Conservation (phyloP, 2,888 invertebrate genomes). For the Tetragonisca angustula region DNA sequence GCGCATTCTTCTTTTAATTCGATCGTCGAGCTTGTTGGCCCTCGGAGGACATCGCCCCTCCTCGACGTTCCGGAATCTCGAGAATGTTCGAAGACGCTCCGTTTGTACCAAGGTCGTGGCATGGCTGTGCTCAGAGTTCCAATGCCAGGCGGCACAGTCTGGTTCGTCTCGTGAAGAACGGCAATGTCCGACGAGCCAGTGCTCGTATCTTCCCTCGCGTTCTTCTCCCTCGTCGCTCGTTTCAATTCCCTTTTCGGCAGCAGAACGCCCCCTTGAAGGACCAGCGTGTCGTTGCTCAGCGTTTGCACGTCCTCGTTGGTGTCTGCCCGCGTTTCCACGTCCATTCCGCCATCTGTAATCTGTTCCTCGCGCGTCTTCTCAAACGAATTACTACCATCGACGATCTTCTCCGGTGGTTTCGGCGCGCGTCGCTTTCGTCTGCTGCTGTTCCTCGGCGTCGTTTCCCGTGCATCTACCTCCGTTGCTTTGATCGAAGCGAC, state of each 20-base stretch:
- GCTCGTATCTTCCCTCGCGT: conserved; percentile 28
- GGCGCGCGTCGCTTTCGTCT: conserved; percentile 86
- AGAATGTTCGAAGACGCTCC: conserved; percentile 84
- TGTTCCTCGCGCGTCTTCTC: conserved; percentile 49
- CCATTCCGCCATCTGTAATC: conserved; percentile 64
- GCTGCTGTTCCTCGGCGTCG: conserved; percentile 54
- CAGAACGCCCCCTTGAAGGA: conserved; percentile 78
- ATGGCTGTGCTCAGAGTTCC: conserved; percentile 73
- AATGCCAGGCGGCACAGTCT: conserved; percentile 37
- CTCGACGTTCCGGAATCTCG: conserved; percentile 70
- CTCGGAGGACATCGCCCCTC: conserved; percentile 73
- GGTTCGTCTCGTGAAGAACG: conserved; percentile 39
- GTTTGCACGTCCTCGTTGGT: conserved; percentile 54
- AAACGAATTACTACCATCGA: conserved; percentile 40
- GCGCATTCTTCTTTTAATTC: conserved; percentile 66
- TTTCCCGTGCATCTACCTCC: conserved; percentile 62
- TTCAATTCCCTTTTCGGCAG: conserved; percentile 72
- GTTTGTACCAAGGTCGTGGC: conserved; percentile 89
- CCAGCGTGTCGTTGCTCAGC: conserved; percentile 81
- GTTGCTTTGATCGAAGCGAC: conserved; percentile 49
- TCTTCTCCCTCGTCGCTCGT: conserved; percentile 37
- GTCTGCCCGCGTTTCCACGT: conserved; percentile 52
- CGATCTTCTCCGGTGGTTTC: conserved; percentile 83
- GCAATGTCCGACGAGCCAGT: conserved; percentile 19
- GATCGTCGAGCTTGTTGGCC: conserved; percentile 52